These are phyloP conservation scores for Apotomis betuletana DNA, from an alignment of 2,888 invertebrate genomes.

Conservation along the genomic window DNA sequence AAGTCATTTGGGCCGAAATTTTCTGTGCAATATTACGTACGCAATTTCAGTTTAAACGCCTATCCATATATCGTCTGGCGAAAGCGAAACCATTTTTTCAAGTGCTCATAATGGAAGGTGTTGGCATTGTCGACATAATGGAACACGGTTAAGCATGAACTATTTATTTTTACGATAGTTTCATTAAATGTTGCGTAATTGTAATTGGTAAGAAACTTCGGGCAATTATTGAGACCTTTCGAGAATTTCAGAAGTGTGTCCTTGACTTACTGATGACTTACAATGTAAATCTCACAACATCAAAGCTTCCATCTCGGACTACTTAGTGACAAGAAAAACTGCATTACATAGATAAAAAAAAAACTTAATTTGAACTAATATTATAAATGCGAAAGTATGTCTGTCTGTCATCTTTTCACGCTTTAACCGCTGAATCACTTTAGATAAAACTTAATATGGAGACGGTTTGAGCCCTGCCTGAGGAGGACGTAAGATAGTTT, in stretches of 20 bases:
- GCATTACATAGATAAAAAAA: no score
- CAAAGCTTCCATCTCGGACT: no score
- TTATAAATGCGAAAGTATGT: no score
- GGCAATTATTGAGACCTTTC: constrained; percentile 16
- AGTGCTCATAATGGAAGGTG: constrained; percentile 14
- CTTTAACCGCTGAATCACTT: no score
- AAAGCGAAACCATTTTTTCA: constrained; percentile 34
- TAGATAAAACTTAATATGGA: no score
- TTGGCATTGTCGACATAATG: constrained; percentile 25
- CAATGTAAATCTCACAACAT: no score
- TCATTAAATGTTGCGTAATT: constrained; percentile 38
- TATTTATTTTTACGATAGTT: constrained; percentile 41
- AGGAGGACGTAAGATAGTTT: no score
- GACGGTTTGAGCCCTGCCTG: no score
- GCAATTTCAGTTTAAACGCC: constrained; percentile 25
- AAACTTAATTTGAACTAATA: no score
- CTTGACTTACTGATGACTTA: not conserved
- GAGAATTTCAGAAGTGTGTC: not conserved
- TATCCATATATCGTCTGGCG: constrained; percentile 32
- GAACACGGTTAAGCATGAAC: constrained; percentile 27
- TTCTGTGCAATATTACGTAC: constrained; percentile 12
- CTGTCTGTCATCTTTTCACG: no score
- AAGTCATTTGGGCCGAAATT: constrained; percentile 15
- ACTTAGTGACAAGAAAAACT: no score
- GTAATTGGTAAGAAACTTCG: constrained; percentile 32